Base-by-base conservation (phyloP, 2,888 invertebrate genomes). In the Spisula subtruncata region DNA sequence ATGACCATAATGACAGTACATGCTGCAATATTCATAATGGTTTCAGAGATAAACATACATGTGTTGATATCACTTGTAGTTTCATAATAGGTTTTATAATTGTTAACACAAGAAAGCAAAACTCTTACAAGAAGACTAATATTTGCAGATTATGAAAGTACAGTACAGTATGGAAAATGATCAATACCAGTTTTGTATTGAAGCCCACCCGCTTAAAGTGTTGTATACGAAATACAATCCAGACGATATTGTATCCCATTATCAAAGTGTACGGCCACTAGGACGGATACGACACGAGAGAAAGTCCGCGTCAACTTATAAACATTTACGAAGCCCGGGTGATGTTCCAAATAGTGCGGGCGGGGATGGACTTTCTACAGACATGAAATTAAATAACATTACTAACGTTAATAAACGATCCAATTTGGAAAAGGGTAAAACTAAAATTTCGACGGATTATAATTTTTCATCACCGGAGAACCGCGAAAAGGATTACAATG, bases 171-270 rank as follows among this genome's bases (percentile, higher is more conserved):
- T 88, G 86, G 60, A 83, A 29, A 81, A 71, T 82, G 92, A 91
- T 89, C 90, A 90, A 85, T 91, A 87, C 81, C 87, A 88, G 79
- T 83, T 91, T 83, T 89, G 90, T 83, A 89, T 92, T 32, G 92
- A 92, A 89, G 92, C 91, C 29, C 83, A 89, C 32, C 92, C 92
- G 80, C 89, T 92, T 35, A 80, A 87, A 66, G 85, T 83, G 66
- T 80, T 92, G 20, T 90, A 89, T 71, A 83, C 88, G 51, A 92
- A 92, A 79, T 92, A 91, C 86, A 91, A 82, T 79, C 46, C 87
- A 4, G 66, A 79, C 18, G 92, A 91, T 14, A 25, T 48, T 10
- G 81, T 35, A 54, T 71, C 56, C 32, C 80, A 90, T n/a, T 60
- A 83, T 79, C 89, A 87, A 80, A 20, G 60, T 66, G 90, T 91